Evolutionary conservation across 1,140 invertebrate genomes (phyloP).

Genomic region (Bombus sibiricus): DNA sequence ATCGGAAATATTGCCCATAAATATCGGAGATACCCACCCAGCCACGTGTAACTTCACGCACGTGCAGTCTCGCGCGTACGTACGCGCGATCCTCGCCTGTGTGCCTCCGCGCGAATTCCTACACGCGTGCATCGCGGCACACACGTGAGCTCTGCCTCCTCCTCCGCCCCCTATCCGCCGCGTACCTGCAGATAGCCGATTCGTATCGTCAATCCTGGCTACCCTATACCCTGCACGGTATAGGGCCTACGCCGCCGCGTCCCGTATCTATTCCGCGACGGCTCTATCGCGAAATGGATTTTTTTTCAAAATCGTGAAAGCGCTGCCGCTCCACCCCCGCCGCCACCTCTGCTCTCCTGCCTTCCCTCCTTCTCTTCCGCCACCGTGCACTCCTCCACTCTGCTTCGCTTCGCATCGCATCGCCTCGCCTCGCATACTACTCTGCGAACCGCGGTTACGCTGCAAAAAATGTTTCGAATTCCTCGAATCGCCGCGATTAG

Average conservation of each 20-base stretch:
- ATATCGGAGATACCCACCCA: slow-evolving; percentile 80
- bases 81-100: slow-evolving; percentile 1
- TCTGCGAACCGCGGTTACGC: slow-evolving; percentile 26
- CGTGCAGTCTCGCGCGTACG: slow-evolving; percentile 56
- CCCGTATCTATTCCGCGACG: slow-evolving; percentile 70
- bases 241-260: slow-evolving; percentile 55
- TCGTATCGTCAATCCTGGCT: slow-evolving; percentile 70
- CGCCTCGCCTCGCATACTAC: neutral
- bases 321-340: slow-evolving; percentile 18
- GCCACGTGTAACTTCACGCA: slow-evolving; percentile 68
- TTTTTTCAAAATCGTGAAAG: slow-evolving; percentile 69
- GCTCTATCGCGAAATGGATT: slow-evolving; percentile 71
- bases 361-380: neutral
- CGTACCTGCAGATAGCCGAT: slow-evolving; percentile 70
- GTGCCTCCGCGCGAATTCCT: slow-evolving; percentile 10
- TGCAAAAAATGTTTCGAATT: slow-evolving; percentile 68
- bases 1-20: slow-evolving; percentile 83
- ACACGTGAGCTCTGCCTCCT: slow-evolving; percentile 23
- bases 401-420: neutral
- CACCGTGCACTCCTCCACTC: neutral
- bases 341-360: neutral
- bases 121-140: slow-evolving; percentile 17
- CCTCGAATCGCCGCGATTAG: slow-evolving; percentile 66
- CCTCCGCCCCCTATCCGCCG: slow-evolving; percentile 6
- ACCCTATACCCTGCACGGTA: slow-evolving; percentile 55